phyloP scores from a whole-genome alignment of 2,888 invertebrate species.

The Thereva unica region DNA sequence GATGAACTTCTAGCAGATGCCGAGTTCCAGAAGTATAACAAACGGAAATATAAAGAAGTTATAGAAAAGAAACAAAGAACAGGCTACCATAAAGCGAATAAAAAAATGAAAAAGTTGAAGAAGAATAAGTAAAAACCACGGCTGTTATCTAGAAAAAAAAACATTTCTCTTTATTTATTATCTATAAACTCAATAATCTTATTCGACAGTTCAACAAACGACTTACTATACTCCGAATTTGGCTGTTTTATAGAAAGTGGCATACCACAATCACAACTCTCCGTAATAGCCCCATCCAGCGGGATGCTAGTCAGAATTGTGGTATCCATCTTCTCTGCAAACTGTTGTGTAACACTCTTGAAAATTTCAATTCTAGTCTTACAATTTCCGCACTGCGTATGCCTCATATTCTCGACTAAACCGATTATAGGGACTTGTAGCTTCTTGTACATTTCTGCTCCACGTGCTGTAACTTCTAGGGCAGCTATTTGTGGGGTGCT shows the following conservation, averaged over 20 bases:
- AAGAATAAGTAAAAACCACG: constrained; percentile 49
- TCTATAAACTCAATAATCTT: constrained; percentile 43
- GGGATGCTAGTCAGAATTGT: constrained; percentile 66
- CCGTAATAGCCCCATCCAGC: constrained; percentile 51
- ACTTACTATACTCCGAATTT: constrained; percentile 50
- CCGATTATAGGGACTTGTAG: constrained; percentile 82
- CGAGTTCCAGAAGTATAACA: constrained; percentile 79
- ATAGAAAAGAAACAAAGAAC: constrained; percentile 71
- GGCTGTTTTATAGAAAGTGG: constrained; percentile 52
- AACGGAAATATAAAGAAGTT: constrained; percentile 78
- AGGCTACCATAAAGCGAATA: constrained; percentile 74
- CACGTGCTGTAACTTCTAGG: constrained; percentile 81
- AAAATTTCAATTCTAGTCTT: constrained; percentile 73
- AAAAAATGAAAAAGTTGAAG: constrained; percentile 68
- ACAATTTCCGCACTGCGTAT: constrained; percentile 77
- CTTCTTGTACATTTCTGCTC: constrained; percentile 85
- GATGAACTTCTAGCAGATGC: constrained; percentile 92
- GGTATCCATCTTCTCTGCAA: constrained; percentile 69
- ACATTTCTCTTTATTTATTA: constrained; percentile 12
- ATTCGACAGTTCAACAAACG: constrained; percentile 46
- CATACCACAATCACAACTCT: constrained; percentile 54
- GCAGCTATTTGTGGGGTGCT: constrained; percentile 92
- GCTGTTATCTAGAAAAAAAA: neutral
- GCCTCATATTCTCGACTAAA: constrained; percentile 90
- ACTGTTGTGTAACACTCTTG: constrained; percentile 66